Evolutionary conservation across 2,113 vertebrate genomes (phyloP), one percentile per base, ranked within the genome.

Genomic region (Poecilia latipinna): DNA sequence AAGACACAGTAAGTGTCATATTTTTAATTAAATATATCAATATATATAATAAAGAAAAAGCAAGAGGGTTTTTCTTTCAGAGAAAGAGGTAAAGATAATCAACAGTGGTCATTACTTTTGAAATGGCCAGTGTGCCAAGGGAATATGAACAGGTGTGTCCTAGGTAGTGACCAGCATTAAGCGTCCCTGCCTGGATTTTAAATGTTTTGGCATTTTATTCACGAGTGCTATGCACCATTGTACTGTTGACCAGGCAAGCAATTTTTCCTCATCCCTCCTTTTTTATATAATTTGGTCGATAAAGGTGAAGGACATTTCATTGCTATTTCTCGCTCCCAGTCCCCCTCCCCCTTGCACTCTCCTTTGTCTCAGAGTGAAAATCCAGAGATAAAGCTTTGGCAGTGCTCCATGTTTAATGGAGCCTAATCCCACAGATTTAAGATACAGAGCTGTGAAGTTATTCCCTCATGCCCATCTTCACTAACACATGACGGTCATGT

Each of bases 361-460:
- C 86, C 87, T 92, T 88, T 88, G 91, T 92, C 91, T 93, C 88
- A 78, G 78, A 90, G 84, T 88, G 90, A 92, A 94, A 66, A 93
- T 91, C 91, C 88, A 72, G 74, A 93, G 89, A 94, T 94, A 93
- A 94, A 93, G 88, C 92, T 90, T 90, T 65, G 29, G 73, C 87
- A 60, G 86, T 78, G 89, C 90, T 92, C 86, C 82, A 88, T 94
- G 92, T 94, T 95, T 93, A 95, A 95, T 94, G 92, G 93, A 93
- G 91, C 93, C 92, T 94, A 93, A 95, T 95, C 92, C 92, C 85
- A 83, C 89, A 90, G 91, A 93, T 94, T 94, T 92, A 87, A 94
- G 91, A 93, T 93, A 93, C 86, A 77, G 91, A 87, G 88, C 89
- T 89, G 88, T 83, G 88, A 92, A 89, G 88, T 92, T 92, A 93